These are phyloP conservation scores for Regulus satrapa DNA, from an alignment of 2,113 vertebrate genomes.

Conservation along the genomic window DNA sequence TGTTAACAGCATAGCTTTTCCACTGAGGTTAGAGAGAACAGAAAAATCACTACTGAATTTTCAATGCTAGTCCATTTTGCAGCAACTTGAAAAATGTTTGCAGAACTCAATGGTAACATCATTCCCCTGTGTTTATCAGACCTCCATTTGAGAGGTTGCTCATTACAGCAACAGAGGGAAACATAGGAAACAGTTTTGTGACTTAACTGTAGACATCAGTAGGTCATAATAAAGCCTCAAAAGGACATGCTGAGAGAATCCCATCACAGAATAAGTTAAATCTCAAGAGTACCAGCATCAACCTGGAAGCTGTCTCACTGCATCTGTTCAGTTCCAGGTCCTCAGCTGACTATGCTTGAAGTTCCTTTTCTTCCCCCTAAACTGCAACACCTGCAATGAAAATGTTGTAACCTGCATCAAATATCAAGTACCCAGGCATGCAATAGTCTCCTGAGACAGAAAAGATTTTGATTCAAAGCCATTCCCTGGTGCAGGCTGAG, in stretches of 20 bases:
- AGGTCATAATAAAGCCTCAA: neutral
- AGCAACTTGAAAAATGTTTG: neutral
- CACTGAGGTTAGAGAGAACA: neutral
- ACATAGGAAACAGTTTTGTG: neutral
- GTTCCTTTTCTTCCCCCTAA: neutral
- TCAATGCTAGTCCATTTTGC: neutral
- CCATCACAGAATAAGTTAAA: neutral
- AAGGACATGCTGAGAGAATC: neutral
- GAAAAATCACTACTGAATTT: neutral
- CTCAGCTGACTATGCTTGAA: neutral
- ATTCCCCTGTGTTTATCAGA: neutral
- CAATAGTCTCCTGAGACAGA: neutral
- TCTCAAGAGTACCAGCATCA: accelerated
- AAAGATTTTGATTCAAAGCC: neutral
- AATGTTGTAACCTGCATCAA: neutral
- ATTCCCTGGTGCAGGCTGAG: neutral
- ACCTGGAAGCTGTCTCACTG: neutral
- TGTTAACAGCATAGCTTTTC: neutral
- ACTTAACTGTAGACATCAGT: neutral
- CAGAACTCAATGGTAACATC: accelerated
- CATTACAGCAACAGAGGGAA: neutral
- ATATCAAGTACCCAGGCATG: neutral
- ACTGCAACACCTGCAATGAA: neutral
- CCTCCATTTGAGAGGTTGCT: neutral
- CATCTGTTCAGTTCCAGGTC: neutral